Evolutionary conservation across 2,888 invertebrate genomes (phyloP), one percentile per base, ranked within the genome.

Genomic region (Vesta saturnalis): DNA sequence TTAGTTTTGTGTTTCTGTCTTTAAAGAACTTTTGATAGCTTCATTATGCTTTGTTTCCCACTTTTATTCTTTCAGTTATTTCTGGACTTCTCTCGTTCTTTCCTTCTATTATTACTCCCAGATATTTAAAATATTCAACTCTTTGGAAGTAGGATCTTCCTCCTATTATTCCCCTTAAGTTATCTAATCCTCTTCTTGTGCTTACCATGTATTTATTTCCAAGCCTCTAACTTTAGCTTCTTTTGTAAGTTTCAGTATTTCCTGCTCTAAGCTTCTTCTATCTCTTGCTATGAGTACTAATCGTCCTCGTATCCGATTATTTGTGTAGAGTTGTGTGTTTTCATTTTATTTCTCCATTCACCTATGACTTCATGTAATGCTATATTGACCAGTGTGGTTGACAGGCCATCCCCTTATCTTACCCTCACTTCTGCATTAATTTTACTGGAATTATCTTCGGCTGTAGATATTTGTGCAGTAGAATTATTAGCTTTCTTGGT

Each of bases 401-500:
- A 52, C 10, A 52, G 21, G 12, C 52, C 21, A 52, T 52, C 52
- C 14, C 52, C 6, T 52, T 52, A 15, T 16, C 52, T 52, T 12
- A 52, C 52, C 14, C 18, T 15, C 21, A 52, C 14, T 43, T 43
- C 12, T 43, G 10, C n/a, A 30, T 60, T 47, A 49, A 6, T 49
- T 49, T 60, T 30, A 35, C 35, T 18, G 23, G 57, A 14, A 30
- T n/a, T 30, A 30, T 30, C 10, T 30, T 30, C 10, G 5, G 4
- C n/a, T n/a, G n/a, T n/a, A n/a, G n/a, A n/a, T n/a, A n/a, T n/a
- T n/a, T n/a, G n/a, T n/a, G n/a, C n/a, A n/a, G n/a, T n/a, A 55
- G 21, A 3, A n/a, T 55, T 5, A 55, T 57, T 21, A 57, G 14
- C 57, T 57, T 30, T 35, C 6, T 16, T 18, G 57, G 57, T 57